Conservation (phyloP, 2,888 invertebrate genomes). For the Hypselothyrea guttata region DNA sequence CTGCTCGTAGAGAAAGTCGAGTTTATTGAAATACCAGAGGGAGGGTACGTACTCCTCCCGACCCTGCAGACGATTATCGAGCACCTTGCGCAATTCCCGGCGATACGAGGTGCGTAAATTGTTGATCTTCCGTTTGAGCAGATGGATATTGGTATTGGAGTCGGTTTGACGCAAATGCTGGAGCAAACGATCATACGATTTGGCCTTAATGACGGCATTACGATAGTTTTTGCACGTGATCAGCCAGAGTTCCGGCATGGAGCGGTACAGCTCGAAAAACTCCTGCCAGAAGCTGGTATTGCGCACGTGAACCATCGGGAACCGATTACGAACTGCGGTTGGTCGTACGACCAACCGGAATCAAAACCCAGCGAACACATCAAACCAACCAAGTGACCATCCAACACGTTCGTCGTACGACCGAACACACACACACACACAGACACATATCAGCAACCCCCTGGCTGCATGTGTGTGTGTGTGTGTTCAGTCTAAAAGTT, state of each 20-base stretch:
- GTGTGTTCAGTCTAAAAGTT: no score
- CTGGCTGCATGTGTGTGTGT: no score
- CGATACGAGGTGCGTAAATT: constrained; percentile 67
- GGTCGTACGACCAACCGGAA: constrained; percentile 15
- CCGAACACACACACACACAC: no score
- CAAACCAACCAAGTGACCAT: no score
- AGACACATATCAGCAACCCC: no score
- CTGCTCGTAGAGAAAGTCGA: constrained; percentile 56
- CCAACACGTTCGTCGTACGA: constrained; percentile 4
- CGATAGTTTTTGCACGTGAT: constrained; percentile 46
- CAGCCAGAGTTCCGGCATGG: constrained; percentile 60
- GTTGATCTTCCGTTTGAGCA: constrained; percentile 63
- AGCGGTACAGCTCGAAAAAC: constrained; percentile 56
- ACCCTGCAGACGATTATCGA: constrained; percentile 22
- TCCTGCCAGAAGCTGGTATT: constrained; percentile 45
- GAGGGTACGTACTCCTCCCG: constrained; percentile 47
- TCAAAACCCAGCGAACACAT: no score
- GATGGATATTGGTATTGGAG: constrained; percentile 43
- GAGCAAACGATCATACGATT: constrained; percentile 42
- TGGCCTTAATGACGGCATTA: constrained; percentile 39
- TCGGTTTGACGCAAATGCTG: constrained; percentile 33
- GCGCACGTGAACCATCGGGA: constrained; percentile 45
- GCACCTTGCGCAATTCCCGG: constrained; percentile 57
- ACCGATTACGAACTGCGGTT: constrained; percentile 28
- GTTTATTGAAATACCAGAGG: constrained; percentile 61